Evolutionary conservation across 2,888 invertebrate species (phyloP).

Genomic region (Andrena fulva): DNA sequence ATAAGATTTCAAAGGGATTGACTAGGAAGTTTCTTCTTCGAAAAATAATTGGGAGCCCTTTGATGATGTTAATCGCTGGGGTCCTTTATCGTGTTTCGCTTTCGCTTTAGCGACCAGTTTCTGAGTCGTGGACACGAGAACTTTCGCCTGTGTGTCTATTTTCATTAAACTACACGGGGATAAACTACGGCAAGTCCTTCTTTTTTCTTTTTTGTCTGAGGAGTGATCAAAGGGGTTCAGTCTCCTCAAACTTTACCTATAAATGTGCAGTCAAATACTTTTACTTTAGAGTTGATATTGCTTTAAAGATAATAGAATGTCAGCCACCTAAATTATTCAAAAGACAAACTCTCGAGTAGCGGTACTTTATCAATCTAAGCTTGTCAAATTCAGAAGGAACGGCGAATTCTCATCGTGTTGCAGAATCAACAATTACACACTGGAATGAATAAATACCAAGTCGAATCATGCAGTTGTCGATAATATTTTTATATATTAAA

Average conservation of each 20-base stretch:
- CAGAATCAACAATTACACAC: no score
- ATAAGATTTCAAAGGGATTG: slow-evolving; percentile 13
- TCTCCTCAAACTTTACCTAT: neutral
- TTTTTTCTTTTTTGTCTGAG: neutral
- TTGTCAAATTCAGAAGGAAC: slow-evolving; percentile 4
- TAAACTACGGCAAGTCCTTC: neutral
- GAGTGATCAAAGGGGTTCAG: neutral
- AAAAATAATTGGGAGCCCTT: slow-evolving; percentile 4
- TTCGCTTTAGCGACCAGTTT: neutral
- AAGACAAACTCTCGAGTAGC: neutral
- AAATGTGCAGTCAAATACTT: neutral
- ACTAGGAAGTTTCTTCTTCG: slow-evolving; percentile 1
- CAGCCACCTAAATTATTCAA: slow-evolving; percentile 16
- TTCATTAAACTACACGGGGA: neutral
- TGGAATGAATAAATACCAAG: neutral
- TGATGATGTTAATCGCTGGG: neutral
- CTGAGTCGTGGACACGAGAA: neutral
- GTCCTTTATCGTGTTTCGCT: neutral
- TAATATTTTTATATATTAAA: neutral
- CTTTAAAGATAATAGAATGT: neutral
- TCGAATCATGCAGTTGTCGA: neutral
- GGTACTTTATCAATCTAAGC: slow-evolving; percentile 19
- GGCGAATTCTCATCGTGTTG: slow-evolving; percentile 2
- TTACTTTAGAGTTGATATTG: slow-evolving; percentile 7
- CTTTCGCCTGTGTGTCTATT: neutral